Evolutionary conservation across 2,797 vertebrate species (phyloP).

Genomic region (Odontamblyopus lacepedii): DNA sequence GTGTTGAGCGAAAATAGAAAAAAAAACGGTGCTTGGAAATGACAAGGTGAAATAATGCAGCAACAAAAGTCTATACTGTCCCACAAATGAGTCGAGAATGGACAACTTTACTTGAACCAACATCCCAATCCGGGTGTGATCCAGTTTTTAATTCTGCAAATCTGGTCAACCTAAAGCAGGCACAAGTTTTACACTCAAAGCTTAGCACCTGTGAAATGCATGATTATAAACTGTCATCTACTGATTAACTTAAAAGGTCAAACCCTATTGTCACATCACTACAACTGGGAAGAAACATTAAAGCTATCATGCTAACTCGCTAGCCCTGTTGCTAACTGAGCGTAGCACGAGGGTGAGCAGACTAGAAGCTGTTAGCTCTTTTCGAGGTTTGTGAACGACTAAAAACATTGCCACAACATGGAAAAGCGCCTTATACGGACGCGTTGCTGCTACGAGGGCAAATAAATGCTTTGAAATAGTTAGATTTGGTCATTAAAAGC

Average conservation of each 20-base stretch:
- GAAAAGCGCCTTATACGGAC: accelerated
- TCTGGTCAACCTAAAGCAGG: too few species aligned
- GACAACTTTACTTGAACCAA: too few species aligned
- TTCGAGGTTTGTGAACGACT: accelerated
- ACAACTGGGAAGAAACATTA: background rate
- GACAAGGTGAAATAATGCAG: too few species aligned
- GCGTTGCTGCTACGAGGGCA: accelerated
- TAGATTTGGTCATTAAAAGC: slow-evolving; percentile 18
- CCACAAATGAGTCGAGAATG: too few species aligned
- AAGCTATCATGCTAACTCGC: slow-evolving; percentile 20
- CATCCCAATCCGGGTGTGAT: too few species aligned
- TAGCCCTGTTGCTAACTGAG: slow-evolving; percentile 45
- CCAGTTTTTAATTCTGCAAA: too few species aligned
- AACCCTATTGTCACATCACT: background rate
- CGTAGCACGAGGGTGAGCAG: slow-evolving; percentile 58
- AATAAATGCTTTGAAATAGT: accelerated
- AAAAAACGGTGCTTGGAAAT: too few species aligned
- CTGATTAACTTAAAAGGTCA: background rate
- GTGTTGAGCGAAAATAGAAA: too few species aligned
- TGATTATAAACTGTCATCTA: background rate
- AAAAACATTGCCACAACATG: accelerated
- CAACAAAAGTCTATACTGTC: too few species aligned
- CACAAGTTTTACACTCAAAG: background rate
- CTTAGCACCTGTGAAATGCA: background rate
- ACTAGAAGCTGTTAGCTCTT: background rate